These are phyloP conservation scores for Rhincodon typus DNA, from an alignment of 2,797 vertebrate genomes.

Conservation along the genomic window DNA sequence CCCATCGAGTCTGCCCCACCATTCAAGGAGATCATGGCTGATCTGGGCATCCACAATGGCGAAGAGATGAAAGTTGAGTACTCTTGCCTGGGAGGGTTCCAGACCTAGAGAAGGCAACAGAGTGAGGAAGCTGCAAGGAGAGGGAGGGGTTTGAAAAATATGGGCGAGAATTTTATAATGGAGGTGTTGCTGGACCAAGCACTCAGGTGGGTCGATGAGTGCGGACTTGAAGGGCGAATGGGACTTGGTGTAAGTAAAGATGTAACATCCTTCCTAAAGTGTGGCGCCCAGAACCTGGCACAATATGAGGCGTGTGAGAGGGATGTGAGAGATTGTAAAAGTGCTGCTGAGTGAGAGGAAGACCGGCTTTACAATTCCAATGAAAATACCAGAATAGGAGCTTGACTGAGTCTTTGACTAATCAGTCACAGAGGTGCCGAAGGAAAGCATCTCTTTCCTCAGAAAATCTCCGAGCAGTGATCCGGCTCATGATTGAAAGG, in stretches of 20 bases:
- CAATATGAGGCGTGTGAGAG: not conserved
- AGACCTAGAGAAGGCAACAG: not conserved
- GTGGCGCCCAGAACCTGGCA: not conserved
- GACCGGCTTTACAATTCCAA: too few species aligned
- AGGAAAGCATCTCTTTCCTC: not conserved
- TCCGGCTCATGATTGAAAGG: conserved; percentile 25
- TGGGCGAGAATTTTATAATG: not conserved
- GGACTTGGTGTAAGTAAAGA: not conserved
- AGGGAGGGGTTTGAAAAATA: not conserved
- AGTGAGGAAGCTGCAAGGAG: not conserved
- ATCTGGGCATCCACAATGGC: too few species aligned
- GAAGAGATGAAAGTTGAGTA: not conserved
- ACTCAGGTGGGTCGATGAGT: not conserved
- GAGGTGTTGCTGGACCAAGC: not conserved
- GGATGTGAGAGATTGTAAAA: not conserved
- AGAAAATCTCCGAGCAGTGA: not conserved
- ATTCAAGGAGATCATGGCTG: too few species aligned
- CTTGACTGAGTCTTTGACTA: not conserved
- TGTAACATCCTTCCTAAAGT: not conserved
- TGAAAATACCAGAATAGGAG: not conserved
- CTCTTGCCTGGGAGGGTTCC: not conserved
- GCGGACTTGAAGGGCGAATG: not conserved
- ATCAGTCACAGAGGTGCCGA: not conserved
- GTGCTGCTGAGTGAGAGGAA: not conserved
- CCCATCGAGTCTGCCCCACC: too few species aligned